These are phyloP conservation scores for Bos indicus DNA, from an alignment of 2,113 vertebrate species.

Conservation along the genomic window DNA sequence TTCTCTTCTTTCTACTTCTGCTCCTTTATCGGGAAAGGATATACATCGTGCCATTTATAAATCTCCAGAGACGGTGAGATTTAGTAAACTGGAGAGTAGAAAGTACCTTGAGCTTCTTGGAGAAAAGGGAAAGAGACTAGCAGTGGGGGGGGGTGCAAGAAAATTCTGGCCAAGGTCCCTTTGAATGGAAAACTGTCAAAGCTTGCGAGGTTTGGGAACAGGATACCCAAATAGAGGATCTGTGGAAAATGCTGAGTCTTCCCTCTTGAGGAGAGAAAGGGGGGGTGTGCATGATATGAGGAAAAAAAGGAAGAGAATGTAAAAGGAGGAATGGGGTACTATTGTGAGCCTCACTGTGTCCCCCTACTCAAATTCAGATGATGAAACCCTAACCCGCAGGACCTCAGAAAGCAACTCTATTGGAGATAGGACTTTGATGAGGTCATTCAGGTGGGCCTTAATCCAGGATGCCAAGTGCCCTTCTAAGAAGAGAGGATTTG, in stretches of 20 bases:
- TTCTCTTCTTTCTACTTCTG: neutral
- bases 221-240: neutral
- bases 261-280: neutral
- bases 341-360: fast-evolving
- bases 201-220: neutral
- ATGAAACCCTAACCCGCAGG: neutral
- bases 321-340: neutral
- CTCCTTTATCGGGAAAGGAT: neutral
- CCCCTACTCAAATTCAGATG: neutral
- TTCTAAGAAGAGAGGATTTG: neutral
- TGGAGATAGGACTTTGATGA: neutral
- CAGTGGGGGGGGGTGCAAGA: neutral
- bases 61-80: neutral
- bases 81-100: neutral
- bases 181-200: neutral
- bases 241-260: neutral
- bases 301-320: neutral
- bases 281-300: neutral
- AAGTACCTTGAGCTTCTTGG: neutral
- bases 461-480: neutral
- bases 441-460: neutral
- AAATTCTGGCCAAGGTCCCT: neutral
- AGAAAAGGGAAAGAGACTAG: neutral
- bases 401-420: neutral
- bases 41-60: neutral